A percentile compares a stretch with the other conserved stretches of the same genome.
Evolutionary conservation across 2,797 vertebrate species (phyloP).

Genomic region (Xerus rutilus): DNA sequence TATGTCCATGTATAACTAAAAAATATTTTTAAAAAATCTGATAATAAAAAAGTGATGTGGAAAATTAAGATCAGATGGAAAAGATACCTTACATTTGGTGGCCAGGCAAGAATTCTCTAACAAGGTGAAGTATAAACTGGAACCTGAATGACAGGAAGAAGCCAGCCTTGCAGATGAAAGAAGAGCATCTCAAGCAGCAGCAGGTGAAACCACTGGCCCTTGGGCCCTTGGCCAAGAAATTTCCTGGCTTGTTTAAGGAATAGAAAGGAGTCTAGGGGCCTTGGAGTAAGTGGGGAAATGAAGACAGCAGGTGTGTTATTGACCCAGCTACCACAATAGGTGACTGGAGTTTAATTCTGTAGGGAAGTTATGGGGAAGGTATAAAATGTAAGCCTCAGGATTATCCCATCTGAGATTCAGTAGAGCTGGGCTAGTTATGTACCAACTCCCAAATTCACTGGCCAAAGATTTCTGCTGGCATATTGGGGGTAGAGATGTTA

Average conservation of each 20-base stretch:
- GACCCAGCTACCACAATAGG: constrained; percentile 13
- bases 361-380: not conserved
- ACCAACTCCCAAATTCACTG: not conserved
- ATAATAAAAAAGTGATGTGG: not conserved
- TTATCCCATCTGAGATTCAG: not conserved
- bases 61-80: not conserved
- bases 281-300: not conserved
- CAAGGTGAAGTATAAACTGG: constrained; percentile 43
- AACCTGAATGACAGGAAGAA: constrained; percentile 17
- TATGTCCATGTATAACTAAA: too few relatives aligned
- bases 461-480: not conserved
- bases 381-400: constrained; percentile 35
- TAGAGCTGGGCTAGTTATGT: not conserved
- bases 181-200: constrained; percentile 9
- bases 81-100: not conserved
- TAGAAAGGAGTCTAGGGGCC: not conserved
- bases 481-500: not conserved
- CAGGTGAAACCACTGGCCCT: not conserved
- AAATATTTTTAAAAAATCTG: constrained; percentile 39
- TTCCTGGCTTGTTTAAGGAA: not conserved
- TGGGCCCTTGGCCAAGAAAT: constrained; percentile 1
- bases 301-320: not conserved
- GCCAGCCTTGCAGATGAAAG: not conserved
- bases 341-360: constrained; percentile 28
- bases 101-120: constrained; percentile 11